These are phyloP conservation scores for Globicephala melas DNA, from an alignment of 2,113 vertebrate species.

Conservation along the genomic window DNA sequence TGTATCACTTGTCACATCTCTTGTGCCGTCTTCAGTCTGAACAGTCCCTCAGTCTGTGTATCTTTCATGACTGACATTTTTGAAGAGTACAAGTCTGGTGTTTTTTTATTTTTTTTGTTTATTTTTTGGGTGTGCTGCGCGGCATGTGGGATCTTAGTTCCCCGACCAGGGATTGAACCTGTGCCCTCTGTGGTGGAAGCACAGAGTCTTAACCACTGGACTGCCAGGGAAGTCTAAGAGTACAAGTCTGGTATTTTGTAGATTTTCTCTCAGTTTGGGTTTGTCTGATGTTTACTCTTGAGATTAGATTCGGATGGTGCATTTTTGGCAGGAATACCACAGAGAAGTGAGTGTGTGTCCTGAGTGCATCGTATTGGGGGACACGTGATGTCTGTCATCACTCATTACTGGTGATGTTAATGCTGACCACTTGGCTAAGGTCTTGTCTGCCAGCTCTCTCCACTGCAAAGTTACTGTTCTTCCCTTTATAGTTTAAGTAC, in stretches of 20 bases:
- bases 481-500: not conserved
- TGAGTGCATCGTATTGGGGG: not conserved
- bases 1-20: fast-evolving
- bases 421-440: not conserved
- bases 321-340: not conserved
- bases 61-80: not conserved
- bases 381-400: fast-evolving
- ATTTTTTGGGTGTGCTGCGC: too few relatives aligned
- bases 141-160: too few relatives aligned
- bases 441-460: not conserved
- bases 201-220: too few relatives aligned
- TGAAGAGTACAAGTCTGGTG: not conserved
- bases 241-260: not conserved
- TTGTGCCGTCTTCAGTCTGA: not conserved
- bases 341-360: not conserved
- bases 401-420: fast-evolving
- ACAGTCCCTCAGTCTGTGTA: fast-evolving
- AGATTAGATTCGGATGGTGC: not conserved
- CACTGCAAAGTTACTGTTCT: not conserved
- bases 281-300: not conserved
- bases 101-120: too few relatives aligned
- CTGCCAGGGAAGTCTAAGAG: not conserved
- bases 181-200: too few relatives aligned
- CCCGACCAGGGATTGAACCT: too few relatives aligned
- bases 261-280: not conserved